Evolutionary conservation across 2,797 vertebrate genomes (phyloP).

Genomic region (Chelidonichthys spinosus): DNA sequence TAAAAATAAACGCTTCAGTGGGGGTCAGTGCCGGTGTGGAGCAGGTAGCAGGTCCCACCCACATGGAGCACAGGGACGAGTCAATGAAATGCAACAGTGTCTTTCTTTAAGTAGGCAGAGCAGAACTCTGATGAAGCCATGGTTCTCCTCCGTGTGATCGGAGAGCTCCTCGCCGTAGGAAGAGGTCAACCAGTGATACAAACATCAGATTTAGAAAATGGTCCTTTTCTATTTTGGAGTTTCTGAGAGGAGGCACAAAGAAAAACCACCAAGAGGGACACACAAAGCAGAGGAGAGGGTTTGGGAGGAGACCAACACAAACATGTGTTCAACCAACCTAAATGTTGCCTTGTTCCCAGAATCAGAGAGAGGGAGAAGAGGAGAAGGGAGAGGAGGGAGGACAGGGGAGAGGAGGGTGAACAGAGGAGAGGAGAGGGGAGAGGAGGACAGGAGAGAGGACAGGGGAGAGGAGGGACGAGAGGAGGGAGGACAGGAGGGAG

Average conservation of each 20-base stretch:
- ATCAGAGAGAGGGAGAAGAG: constrained; percentile 60
- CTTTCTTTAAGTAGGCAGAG: constrained; percentile 28
- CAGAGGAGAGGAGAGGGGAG: constrained; percentile 15
- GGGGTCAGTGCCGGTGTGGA: constrained; percentile 47
- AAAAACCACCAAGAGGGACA: constrained; percentile 45
- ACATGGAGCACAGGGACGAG: constrained; percentile 51
- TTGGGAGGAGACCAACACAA: constrained; percentile 75
- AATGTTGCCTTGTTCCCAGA: constrained; percentile 52
- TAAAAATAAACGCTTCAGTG: constrained; percentile 60
- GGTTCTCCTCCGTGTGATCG: constrained; percentile 50
- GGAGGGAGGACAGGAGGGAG: constrained; percentile 1
- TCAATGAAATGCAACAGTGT: constrained; percentile 51
- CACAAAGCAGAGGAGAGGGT: constrained; percentile 52
- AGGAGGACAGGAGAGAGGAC: constrained; percentile 4
- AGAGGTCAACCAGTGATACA: constrained; percentile 45
- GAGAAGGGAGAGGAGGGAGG: not conserved
- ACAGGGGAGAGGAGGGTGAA: constrained; percentile 3
- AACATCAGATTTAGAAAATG: constrained; percentile 41
- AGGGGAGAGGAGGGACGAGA: constrained; percentile 12
- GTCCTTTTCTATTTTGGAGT: constrained; percentile 44
- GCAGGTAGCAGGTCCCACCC: constrained; percentile 71
- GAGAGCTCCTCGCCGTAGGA: constrained; percentile 45
- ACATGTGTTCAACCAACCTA: constrained; percentile 60
- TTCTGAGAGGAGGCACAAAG: constrained; percentile 23
- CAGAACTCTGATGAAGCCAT: constrained; percentile 67